Evolutionary conservation across 2,888 invertebrate species (phyloP).

Genomic region (Dione juno): DNA sequence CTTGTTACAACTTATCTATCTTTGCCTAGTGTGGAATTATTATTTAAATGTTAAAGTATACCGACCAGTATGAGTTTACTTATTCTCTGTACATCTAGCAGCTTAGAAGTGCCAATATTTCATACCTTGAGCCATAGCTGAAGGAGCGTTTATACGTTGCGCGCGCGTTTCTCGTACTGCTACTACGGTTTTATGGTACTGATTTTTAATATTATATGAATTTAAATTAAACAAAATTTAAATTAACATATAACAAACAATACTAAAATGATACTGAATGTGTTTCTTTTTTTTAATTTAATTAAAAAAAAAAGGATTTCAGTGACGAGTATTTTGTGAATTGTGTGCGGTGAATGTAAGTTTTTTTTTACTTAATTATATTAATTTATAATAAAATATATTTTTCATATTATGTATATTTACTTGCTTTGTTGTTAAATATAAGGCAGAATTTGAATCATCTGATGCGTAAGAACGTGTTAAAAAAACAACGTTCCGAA

Average conservation of each 20-base stretch:
- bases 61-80: not conserved
- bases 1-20: too few relatives aligned
- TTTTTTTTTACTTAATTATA: not conserved
- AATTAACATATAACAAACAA: not conserved
- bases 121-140: constrained; percentile 2
- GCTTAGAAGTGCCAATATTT: constrained; percentile 18
- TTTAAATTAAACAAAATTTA: too few relatives aligned
- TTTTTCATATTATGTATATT: not conserved
- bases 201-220: too few relatives aligned
- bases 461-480: not conserved
- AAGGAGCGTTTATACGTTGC: constrained; percentile 8
- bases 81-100: constrained; percentile 5
- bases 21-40: too few relatives aligned
- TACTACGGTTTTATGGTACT: too few relatives aligned
- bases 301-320: constrained; percentile 14
- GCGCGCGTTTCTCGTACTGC: constrained; percentile 5
- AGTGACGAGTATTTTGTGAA: constrained; percentile 7
- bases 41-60: not conserved
- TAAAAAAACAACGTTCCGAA: not conserved
- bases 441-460: not conserved
- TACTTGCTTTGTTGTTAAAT: too few relatives aligned
- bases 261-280: not conserved
- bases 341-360: not conserved
- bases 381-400: too few relatives aligned
- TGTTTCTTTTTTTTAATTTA: not conserved